Percentiles rank a stretch among this genome's conserved stretches.
Evolutionary conservation across 2,888 invertebrate species (phyloP).

Genomic region (Archips crataeganus): DNA sequence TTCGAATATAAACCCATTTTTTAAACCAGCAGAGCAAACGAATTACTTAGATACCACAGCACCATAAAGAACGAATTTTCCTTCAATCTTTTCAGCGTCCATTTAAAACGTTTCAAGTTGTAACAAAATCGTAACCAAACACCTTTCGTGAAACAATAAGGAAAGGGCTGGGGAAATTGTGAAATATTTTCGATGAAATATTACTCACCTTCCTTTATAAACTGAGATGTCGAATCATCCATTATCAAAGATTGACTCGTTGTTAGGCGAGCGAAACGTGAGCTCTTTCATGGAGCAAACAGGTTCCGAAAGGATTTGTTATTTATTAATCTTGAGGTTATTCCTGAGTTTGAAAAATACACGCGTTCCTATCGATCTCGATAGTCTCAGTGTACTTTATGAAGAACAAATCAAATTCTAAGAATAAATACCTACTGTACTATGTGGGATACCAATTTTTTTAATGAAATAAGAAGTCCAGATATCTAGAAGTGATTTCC

Average conservation of each 20-base stretch:
- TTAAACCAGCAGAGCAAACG: neutral
- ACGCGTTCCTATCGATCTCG: neutral
- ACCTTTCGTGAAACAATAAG: conserved; percentile 2
- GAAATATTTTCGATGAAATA: conserved; percentile 10
- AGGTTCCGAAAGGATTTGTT: conserved; percentile 12
- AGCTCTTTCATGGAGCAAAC: conserved; percentile 11
- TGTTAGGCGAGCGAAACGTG: conserved; percentile 20
- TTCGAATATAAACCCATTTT: too few species aligned
- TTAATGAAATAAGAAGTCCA: too few species aligned
- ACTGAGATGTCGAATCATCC: conserved; percentile 26
- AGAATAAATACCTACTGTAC: too few species aligned
- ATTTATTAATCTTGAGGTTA: neutral
- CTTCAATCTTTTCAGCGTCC: neutral
- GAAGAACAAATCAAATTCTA: too few species aligned
- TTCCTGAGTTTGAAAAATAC: conserved; percentile 8
- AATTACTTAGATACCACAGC: neutral
- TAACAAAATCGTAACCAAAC: conserved; percentile 2
- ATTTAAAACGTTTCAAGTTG: conserved; percentile 6
- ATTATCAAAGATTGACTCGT: conserved; percentile 25
- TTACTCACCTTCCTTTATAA: conserved; percentile 18
- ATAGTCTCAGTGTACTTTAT: too few species aligned
- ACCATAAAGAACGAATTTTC: neutral
- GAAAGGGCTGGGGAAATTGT: neutral
- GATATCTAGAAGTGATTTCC: too few species aligned
- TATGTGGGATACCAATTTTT: too few species aligned